Percentiles rank a stretch among this genome's conserved stretches.
Conservation (phyloP, 92 coral and sea anemone genomes). For the Paragorgia papillata region DNA sequence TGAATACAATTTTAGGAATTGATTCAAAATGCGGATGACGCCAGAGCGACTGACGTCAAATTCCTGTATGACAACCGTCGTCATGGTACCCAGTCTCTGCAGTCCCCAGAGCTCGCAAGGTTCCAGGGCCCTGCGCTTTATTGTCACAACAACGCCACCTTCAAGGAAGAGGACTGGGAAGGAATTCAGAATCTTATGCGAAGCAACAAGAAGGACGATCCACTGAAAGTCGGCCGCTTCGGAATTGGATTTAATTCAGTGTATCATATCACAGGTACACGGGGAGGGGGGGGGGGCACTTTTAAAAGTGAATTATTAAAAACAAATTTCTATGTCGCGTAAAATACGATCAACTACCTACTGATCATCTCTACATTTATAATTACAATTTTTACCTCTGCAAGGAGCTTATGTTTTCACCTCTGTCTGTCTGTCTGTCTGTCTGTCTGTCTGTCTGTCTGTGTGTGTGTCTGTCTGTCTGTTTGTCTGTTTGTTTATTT, state of each 20-base stretch:
- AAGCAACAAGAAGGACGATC: slow-evolving; percentile 91
- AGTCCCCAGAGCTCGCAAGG: slow-evolving; percentile 78
- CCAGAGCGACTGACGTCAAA: slow-evolving; percentile 95
- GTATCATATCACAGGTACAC: slow-evolving; percentile 97
- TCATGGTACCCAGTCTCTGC: slow-evolving; percentile 74
- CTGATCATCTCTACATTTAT: too few relatives aligned
- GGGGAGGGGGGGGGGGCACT: too few relatives aligned
- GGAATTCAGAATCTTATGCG: slow-evolving; percentile 98
- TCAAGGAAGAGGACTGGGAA: slow-evolving; percentile 87
- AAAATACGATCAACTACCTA: too few relatives aligned
- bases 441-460: too few relatives aligned
- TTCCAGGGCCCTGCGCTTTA: slow-evolving; percentile 98
- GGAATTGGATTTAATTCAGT: slow-evolving; percentile 97
- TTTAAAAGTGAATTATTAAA: too few relatives aligned
- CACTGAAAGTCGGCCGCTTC: slow-evolving; percentile 92
- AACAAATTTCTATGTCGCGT: too few relatives aligned
- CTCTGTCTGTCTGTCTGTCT: too few relatives aligned
- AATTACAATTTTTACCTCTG: too few relatives aligned
- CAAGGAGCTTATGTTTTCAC: too few relatives aligned
- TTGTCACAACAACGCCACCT: slow-evolving; percentile 88
- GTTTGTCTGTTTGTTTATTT: too few relatives aligned
- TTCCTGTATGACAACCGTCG: slow-evolving; percentile 77
- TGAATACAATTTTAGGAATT: slow-evolving; percentile 65
- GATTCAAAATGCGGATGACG: slow-evolving; percentile 99
- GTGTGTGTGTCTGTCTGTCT: too few relatives aligned